These are phyloP conservation scores for Leucophenga varia DNA, from an alignment of 1,140 invertebrate species.

Conservation along the genomic window DNA sequence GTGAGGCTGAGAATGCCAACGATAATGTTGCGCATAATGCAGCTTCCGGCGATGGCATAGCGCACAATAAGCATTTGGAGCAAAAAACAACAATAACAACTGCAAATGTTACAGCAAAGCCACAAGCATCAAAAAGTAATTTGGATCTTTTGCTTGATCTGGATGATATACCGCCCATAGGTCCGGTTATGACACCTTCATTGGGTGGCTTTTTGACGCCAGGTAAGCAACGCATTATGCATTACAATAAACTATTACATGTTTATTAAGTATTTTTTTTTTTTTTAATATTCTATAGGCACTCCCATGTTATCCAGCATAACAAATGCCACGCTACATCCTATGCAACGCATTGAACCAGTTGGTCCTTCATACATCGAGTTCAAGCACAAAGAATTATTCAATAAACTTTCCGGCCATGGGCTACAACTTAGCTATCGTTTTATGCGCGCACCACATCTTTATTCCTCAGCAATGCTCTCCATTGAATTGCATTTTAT, in stretches of 20 bases:
- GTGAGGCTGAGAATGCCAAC: slow-evolving; percentile 39
- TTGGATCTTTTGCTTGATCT: slow-evolving; percentile 83
- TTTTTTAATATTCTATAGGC: too few relatives aligned
- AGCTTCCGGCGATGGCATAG: slow-evolving; percentile 29
- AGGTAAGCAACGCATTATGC: slow-evolving; percentile 21
- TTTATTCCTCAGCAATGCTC: slow-evolving; percentile 82
- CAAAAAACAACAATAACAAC: slow-evolving; percentile 5
- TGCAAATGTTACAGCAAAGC: slow-evolving; percentile 5
- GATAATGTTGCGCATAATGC: too few relatives aligned
- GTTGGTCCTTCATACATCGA: slow-evolving; percentile 68
- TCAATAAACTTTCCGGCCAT: slow-evolving; percentile 75
- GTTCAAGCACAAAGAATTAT: slow-evolving; percentile 67
- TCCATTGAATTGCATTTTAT: slow-evolving; percentile 81
- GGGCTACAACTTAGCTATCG: slow-evolving; percentile 75
- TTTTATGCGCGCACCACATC: slow-evolving; percentile 80
- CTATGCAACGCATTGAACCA: slow-evolving; percentile 58
- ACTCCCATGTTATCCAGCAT: slow-evolving; percentile 28
- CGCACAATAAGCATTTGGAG: slow-evolving; percentile 22
- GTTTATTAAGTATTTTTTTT: not conserved
- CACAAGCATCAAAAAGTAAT: slow-evolving; percentile 60
- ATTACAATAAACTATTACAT: not conserved
- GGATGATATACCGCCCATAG: slow-evolving; percentile 61
- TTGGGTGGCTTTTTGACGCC: slow-evolving; percentile 79
- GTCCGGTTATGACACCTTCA: slow-evolving; percentile 78
- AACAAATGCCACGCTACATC: slow-evolving; percentile 20